Base-by-base conservation (phyloP, 2,797 vertebrate species). In the Enteromius anoplus region DNA sequence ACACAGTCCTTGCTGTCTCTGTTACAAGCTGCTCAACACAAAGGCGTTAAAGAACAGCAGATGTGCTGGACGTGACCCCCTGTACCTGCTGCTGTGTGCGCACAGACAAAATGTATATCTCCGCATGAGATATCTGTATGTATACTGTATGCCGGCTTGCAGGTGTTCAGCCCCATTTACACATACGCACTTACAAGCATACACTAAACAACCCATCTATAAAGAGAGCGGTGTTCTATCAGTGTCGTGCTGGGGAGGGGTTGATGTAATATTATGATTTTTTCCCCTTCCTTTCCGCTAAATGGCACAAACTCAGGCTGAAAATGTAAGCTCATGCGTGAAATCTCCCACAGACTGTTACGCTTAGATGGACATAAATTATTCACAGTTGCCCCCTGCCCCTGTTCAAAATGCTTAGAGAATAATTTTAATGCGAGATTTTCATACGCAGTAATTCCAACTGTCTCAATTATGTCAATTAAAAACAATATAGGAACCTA, bases 281-380 rank as follows among this genome's bases (percentile, higher is more conserved):
- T 78, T 69, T 32, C 12, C 45, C 53, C 58, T 76, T 81, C 75
- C 70, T 80, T 62, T 83, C 23, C 42, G 3, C 64, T 83, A 75
- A 82, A 75, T 84, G 64, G n/a, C 62, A 62, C 66, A 66, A 84
- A 68, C 69, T 68, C 51, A 7, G 82, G 37, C 68, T 85, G 75
- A 76, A 83, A 85, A 78, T 80, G 82, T 78, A 69, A 55, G 37
- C 55, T 78, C 76, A 84, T 85, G 84, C 84, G 40, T 87, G 72
- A 83, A 84, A 85, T 85, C 82, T 73, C 29, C 49, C 78, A 84
- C 84, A 85, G 81, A 85, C 73, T 64, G 78, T 49, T 66, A 81
- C 78, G 51, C 68, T 73, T 60, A 75, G 47, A 73, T 84, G 84
- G 75, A 85, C 82, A 87, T 86, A 82, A 81, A 87, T 86, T 86